These are phyloP conservation scores for Rhamphomyia laevipes DNA, from an alignment of 2,888 invertebrate genomes.

Conservation along the genomic window DNA sequence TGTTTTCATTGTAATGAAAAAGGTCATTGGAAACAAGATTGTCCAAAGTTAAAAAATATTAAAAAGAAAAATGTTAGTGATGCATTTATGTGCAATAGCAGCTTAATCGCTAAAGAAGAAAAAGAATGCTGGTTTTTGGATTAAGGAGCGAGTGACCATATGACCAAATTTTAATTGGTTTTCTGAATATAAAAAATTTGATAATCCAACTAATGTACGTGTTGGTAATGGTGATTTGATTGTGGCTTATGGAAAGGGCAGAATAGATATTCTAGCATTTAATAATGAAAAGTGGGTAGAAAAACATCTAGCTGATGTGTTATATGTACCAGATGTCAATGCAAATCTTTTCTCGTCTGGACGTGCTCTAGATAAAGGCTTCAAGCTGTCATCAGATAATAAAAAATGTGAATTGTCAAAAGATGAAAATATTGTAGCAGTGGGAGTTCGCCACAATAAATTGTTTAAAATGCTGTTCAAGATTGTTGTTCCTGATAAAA, in stretches of 20 bases:
- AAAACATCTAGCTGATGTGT: slow-evolving; percentile 3
- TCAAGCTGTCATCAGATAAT: not conserved
- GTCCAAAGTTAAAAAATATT: slow-evolving; percentile 1
- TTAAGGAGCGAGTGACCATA: slow-evolving; percentile 14
- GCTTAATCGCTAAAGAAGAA: not conserved
- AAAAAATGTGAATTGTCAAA: slow-evolving; percentile 4
- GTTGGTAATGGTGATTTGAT: slow-evolving; percentile 10
- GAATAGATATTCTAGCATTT: slow-evolving; percentile 11
- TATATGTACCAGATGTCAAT: not conserved
- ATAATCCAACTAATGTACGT: slow-evolving; percentile 1
- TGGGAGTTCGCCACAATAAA: slow-evolving; percentile 3
- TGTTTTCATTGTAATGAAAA: slow-evolving; percentile 13
- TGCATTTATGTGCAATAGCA: slow-evolving; percentile 1
- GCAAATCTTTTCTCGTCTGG: not conserved
- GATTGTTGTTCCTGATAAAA: too few species aligned
- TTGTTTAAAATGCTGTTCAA: too few species aligned
- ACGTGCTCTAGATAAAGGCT: not conserved
- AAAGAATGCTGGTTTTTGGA: slow-evolving; percentile 15
- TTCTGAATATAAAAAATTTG: slow-evolving; percentile 1
- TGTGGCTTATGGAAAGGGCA: slow-evolving; percentile 7
- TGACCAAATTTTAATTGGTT: slow-evolving; percentile 9
- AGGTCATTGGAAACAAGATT: slow-evolving; percentile 13
- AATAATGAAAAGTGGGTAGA: not conserved
- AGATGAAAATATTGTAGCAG: slow-evolving; percentile 4
- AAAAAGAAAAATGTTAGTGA: not conserved